phyloP scores from a whole-genome alignment of 2,888 invertebrate species.

The Phlogophora meticulosa region DNA sequence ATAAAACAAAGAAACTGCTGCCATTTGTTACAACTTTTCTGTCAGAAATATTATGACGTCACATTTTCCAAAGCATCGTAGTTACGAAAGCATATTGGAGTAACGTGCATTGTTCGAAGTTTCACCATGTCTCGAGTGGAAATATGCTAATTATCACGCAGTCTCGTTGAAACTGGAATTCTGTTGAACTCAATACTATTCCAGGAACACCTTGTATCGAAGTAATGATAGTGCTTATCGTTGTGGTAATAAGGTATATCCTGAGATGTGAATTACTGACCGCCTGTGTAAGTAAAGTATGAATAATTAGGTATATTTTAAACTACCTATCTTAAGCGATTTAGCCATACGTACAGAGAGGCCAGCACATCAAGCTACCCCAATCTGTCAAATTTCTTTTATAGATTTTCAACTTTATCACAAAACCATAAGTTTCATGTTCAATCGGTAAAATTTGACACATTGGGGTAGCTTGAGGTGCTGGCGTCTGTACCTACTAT shows the following conservation, averaged over 20 bases:
- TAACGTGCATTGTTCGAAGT: slow-evolving; percentile 41
- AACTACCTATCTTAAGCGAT: not conserved
- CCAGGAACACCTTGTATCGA: slow-evolving; percentile 46
- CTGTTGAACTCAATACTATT: slow-evolving; percentile 41
- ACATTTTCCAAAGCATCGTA: slow-evolving; percentile 13
- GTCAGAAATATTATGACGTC: slow-evolving; percentile 40
- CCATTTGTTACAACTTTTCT: slow-evolving; percentile 28
- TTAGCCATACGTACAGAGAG: too few relatives aligned
- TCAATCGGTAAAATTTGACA: too few relatives aligned
- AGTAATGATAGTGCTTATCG: slow-evolving; percentile 39
- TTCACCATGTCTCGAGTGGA: slow-evolving; percentile 41
- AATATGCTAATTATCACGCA: slow-evolving; percentile 60
- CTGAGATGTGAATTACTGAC: slow-evolving; percentile 28
- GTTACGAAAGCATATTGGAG: slow-evolving; percentile 23
- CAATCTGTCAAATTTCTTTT: too few relatives aligned
- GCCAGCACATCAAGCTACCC: too few relatives aligned
- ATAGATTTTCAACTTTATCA: too few relatives aligned
- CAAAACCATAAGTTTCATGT: too few relatives aligned
- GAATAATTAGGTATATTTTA: not conserved
- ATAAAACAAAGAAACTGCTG: slow-evolving; percentile 57
- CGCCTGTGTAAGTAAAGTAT: not conserved
- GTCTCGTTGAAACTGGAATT: slow-evolving; percentile 32
- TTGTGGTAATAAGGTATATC: slow-evolving; percentile 26
- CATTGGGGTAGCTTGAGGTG: too few relatives aligned
- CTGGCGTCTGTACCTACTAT: too few relatives aligned